A percentile compares a stretch with the other conserved stretches of the same genome.
phyloP scores from a whole-genome alignment of 2,113 vertebrate species.

The Acrocephalus kingi region DNA sequence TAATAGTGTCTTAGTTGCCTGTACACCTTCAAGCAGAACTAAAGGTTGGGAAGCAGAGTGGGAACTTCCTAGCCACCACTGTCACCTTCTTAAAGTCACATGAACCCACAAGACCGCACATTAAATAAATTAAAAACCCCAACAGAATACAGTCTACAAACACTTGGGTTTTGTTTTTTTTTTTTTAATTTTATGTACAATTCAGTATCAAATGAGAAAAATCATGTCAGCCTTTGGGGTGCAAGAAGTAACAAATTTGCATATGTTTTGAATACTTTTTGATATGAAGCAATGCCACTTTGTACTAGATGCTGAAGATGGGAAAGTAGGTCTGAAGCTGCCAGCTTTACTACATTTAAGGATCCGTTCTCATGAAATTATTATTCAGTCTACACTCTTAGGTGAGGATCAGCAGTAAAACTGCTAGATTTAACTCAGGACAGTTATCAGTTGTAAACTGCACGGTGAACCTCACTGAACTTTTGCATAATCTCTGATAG shows the following conservation, averaged over 20 bases:
- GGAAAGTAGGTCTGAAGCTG: neutral
- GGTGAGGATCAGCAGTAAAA: neutral
- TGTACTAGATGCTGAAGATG: neutral
- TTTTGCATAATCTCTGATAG: neutral
- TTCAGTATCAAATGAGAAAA: neutral
- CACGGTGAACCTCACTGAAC: neutral
- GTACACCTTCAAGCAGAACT: neutral
- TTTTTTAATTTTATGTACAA: neutral
- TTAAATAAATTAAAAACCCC: neutral
- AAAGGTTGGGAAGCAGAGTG: neutral
- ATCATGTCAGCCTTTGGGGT: neutral
- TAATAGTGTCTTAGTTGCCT: neutral
- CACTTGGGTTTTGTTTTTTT: neutral
- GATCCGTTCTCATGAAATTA: neutral
- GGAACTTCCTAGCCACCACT: neutral
- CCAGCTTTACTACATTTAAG: neutral
- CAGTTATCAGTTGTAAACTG: neutral
- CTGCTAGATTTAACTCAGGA: neutral
- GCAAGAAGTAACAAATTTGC: neutral
- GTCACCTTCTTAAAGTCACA: neutral
- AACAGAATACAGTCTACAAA: neutral
- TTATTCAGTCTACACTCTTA: neutral
- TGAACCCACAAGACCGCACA: neutral
- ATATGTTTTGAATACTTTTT: neutral
- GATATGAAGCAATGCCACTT: neutral